Evolutionary conservation across 1,140 invertebrate genomes (phyloP).

Genomic region (Trichonephila inaurata): DNA sequence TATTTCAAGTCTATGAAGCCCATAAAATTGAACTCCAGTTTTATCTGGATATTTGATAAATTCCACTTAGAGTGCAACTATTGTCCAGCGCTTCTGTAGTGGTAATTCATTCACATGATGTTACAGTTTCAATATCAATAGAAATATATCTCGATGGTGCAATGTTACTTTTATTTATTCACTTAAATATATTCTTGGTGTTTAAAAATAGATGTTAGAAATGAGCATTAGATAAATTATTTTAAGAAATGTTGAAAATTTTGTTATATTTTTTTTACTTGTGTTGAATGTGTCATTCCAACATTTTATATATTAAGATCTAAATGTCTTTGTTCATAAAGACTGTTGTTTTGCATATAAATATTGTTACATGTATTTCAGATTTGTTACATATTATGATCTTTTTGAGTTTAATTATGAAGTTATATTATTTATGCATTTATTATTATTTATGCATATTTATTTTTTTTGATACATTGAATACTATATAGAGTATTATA

Average conservation of each 20-base stretch:
- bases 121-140: not conserved
- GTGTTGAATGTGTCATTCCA: not conserved
- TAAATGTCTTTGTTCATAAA: not conserved
- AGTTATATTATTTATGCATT: not conserved
- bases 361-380: not conserved
- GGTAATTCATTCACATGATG: not conserved
- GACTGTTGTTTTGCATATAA: not conserved
- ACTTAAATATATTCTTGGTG: not conserved
- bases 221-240: slow-evolving; percentile 24
- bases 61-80: not conserved
- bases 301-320: not conserved
- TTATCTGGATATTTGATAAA: not conserved
- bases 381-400: not conserved
- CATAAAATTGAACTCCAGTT: not conserved
- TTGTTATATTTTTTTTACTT: slow-evolving; percentile 8
- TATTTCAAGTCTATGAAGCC: not conserved
- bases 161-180: not conserved
- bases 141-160: not conserved
- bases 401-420: not conserved
- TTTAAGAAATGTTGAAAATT: slow-evolving; percentile 15
- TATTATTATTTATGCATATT: not conserved
- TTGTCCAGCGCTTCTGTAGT: slow-evolving; percentile 13
- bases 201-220: slow-evolving; percentile 16
- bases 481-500: not conserved
- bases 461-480: not conserved